Conservation (phyloP, 53 echinoderm and acorn worm genomes). For the Pentamera pediparva region DNA sequence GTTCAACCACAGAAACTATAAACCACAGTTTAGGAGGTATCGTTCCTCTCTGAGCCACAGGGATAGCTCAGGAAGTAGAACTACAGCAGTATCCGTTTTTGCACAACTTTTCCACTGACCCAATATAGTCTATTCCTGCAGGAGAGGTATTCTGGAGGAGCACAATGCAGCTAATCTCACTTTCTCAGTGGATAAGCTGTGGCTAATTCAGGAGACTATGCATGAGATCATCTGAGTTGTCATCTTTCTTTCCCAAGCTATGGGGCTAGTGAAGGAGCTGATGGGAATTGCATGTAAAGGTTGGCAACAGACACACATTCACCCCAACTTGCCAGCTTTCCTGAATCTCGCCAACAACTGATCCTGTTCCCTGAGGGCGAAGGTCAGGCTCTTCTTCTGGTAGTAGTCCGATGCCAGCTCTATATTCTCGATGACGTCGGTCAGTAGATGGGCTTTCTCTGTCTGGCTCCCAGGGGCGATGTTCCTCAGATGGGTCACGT, state of each 20-base stretch:
- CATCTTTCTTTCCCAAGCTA: not conserved
- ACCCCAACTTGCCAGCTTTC: conserved; percentile 39
- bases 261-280: not conserved
- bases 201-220: too few relatives aligned
- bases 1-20: too few relatives aligned
- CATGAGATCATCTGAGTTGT: too few relatives aligned
- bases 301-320: not conserved
- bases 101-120: too few relatives aligned
- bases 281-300: not conserved
- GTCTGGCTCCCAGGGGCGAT: conserved; percentile 69
- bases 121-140: too few relatives aligned
- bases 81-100: too few relatives aligned
- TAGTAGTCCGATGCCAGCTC: conserved; percentile 73
- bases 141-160: too few relatives aligned
- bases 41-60: too few relatives aligned
- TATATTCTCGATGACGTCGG: conserved; percentile 82
- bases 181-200: too few relatives aligned
- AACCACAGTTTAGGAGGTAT: too few relatives aligned
- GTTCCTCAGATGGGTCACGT: conserved; percentile 82
- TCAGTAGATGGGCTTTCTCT: conserved; percentile 73
- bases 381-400: conserved; percentile 68
- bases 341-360: conserved; percentile 54
- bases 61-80: too few relatives aligned
- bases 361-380: conserved; percentile 66
- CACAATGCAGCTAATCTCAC: too few relatives aligned